These are phyloP conservation scores for Pygoscelis adeliae DNA, from an alignment of 2,113 vertebrate species.

Conservation along the genomic window DNA sequence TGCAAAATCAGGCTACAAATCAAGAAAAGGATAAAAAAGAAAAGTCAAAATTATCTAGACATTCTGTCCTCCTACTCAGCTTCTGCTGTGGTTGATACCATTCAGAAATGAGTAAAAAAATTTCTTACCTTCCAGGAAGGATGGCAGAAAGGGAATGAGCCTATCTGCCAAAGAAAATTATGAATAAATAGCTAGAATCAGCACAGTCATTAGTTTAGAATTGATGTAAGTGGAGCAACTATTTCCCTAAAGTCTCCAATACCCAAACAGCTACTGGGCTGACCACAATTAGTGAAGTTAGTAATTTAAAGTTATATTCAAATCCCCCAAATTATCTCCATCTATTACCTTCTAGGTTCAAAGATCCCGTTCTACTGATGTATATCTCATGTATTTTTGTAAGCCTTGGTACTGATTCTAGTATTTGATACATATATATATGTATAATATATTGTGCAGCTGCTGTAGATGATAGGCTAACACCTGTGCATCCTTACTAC, in stretches of 20 bases:
- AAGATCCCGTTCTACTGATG: background rate
- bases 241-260: background rate
- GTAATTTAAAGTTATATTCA: background rate
- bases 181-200: background rate
- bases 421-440: background rate
- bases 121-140: background rate
- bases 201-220: background rate
- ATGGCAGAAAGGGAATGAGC: background rate
- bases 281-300: background rate
- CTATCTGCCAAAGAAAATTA: background rate
- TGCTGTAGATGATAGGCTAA: background rate
- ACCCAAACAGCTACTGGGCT: background rate
- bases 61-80: background rate
- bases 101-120: background rate
- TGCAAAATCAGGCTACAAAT: background rate
- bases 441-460: background rate
- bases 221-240: accelerated
- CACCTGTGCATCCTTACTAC: background rate
- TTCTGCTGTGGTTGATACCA: background rate
- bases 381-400: background rate
- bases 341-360: background rate
- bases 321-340: background rate
- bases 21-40: background rate
- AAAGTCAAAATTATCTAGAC: background rate
- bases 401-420: background rate